Percentiles rank a stretch among this genome's conserved stretches.
phyloP scores from a whole-genome alignment of 2,113 vertebrate genomes.

The Paedocypris sp. region DNA sequence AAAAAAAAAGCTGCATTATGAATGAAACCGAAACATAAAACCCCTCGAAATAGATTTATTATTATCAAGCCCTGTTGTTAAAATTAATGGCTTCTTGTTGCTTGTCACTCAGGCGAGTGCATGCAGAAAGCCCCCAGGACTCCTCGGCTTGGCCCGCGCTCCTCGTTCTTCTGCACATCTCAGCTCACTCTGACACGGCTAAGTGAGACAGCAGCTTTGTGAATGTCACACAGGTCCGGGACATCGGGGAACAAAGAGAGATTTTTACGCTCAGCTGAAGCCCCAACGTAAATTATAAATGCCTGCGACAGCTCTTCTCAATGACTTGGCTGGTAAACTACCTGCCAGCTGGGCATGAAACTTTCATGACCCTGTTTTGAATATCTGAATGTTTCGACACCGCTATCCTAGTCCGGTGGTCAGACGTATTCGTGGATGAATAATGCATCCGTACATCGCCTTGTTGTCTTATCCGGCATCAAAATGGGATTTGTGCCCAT shows the following conservation, averaged over 20 bases:
- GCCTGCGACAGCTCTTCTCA: slow-evolving; percentile 40
- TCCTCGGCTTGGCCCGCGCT: not conserved
- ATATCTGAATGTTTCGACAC: slow-evolving; percentile 35
- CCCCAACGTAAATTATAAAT: slow-evolving; percentile 58
- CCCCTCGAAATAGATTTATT: not conserved
- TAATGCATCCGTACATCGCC: slow-evolving; percentile 17
- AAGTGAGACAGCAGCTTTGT: slow-evolving; percentile 8
- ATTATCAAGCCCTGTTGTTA: not conserved
- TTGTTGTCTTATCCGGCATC: slow-evolving; percentile 11
- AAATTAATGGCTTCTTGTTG: slow-evolving; percentile 39
- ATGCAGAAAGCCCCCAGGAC: not conserved
- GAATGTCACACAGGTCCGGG: slow-evolving; percentile 3
- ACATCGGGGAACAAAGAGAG: slow-evolving; percentile 8
- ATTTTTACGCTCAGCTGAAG: slow-evolving; percentile 40
- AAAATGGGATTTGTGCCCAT: slow-evolving; percentile 30
- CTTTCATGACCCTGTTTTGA: slow-evolving; percentile 54
- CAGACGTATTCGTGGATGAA: slow-evolving; percentile 35
- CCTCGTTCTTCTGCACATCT: not conserved
- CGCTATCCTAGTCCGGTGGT: slow-evolving; percentile 31
- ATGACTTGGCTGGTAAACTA: slow-evolving; percentile 37
- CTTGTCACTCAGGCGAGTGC: slow-evolving; percentile 19
- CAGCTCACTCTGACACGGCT: not conserved
- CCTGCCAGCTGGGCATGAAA: slow-evolving; percentile 51
- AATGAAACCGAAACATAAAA: not conserved
- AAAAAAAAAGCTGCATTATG: too few relatives aligned